Evolutionary conservation across 35 echinoderm and acorn worm species (phyloP).

Genomic region (Heliocidaris tuberculata): DNA sequence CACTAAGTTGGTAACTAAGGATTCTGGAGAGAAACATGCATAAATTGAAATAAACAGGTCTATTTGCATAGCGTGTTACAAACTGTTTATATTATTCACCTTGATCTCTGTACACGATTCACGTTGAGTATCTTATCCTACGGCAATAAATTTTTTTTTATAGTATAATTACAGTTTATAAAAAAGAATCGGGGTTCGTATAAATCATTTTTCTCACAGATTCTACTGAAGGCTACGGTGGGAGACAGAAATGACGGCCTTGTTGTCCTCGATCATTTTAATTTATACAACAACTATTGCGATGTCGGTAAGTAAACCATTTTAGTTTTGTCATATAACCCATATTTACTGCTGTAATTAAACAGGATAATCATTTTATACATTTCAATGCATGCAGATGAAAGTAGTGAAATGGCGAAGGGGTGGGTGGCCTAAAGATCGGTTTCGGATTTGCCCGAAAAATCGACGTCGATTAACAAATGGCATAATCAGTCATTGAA

Average conservation of each 20-base stretch:
- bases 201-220: not conserved
- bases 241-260: not conserved
- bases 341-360: not conserved
- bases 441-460: no score
- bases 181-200: not conserved
- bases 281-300: not conserved
- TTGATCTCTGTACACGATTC: not conserved
- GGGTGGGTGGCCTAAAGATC: no score
- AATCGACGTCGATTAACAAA: no score
- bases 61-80: not conserved
- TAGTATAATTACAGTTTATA: not conserved
- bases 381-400: no score
- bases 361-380: not conserved
- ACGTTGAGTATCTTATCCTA: not conserved
- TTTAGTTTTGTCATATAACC: not conserved
- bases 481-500: no score
- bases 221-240: not conserved
- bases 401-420: no score
- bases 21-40: no score
- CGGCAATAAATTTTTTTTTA: not conserved
- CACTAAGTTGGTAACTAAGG: no score
- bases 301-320: not conserved
- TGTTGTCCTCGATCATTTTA: not conserved
- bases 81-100: not conserved
- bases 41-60: no score